Evolutionary conservation across 2,113 vertebrate species (phyloP), one percentile per base, ranked within the genome.

Genomic region (Cynopterus brachyotis): DNA sequence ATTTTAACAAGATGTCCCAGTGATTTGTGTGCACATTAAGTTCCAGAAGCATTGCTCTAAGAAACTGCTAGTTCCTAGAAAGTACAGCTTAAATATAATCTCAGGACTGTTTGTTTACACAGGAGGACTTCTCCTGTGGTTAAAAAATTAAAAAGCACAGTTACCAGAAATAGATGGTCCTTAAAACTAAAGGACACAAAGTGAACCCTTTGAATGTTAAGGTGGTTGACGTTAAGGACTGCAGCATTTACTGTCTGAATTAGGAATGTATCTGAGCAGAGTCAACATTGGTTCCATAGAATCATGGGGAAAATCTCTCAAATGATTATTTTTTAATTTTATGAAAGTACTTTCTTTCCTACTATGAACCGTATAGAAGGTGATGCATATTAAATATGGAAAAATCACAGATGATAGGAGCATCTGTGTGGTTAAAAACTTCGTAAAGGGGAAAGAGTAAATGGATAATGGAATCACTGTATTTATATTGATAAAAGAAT

Each of bases 241-340:
- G 24, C 16, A 73, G 16, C 28, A 55, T 76, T 90, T 24, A 6
- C 16, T 42, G 2, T 28, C 22, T 42, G 83, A 89, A 81, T 64
- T 93, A 90, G 20, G 66, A 78, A 80, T 57, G 28, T 80, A 50
- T 72, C 13, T 13, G 30, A 80, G n/a, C 2, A 82, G 42, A 91
- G 37, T 10, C 22, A 10, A 59, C 17, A 94, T 1, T 35, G 13
- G 22, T 37, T 67, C n/a, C 47, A 30, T 64, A 67, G 88, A 93
- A 57, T 69, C 4, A 19, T 13, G 9, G 11, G 10, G 35, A 66
- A 4, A 40, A 73, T 87, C 19, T 50, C n/a, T 93, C 28, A 19
- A 93, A 89, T 53, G 55, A 80, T 60, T 90, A 50, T 60, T 93
- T 66, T 20, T 32, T 70, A 81, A 78, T 35, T 70, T 91, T 89